These are phyloP conservation scores for Poecilia gillii DNA, from an alignment of 2,797 vertebrate species.

Conservation along the genomic window DNA sequence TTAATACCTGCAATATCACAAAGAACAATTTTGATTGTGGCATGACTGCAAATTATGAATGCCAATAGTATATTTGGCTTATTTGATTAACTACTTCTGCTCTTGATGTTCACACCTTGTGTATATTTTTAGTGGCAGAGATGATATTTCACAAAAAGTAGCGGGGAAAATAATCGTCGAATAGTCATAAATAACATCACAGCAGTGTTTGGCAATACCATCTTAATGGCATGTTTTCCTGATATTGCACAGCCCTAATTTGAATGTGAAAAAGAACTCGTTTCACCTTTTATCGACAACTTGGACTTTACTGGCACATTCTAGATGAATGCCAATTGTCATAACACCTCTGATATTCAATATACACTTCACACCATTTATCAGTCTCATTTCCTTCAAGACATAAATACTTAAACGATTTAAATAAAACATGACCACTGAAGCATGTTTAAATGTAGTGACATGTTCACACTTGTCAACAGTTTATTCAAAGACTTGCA, in stretches of 20 bases:
- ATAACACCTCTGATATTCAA: background rate
- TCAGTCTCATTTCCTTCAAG: background rate
- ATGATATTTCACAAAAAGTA: background rate
- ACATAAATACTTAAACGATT: background rate
- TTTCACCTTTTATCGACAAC: background rate
- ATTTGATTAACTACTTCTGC: background rate
- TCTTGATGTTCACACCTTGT: background rate
- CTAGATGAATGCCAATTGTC: background rate
- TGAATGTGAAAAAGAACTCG: background rate
- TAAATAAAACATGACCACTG: background rate
- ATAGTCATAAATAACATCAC: background rate
- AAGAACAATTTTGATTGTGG: background rate
- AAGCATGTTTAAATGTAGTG: background rate
- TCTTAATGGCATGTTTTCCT: background rate
- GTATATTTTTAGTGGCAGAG: background rate
- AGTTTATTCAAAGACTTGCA: background rate
- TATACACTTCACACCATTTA: background rate
- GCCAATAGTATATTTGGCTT: background rate
- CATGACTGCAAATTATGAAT: background rate
- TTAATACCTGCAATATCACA: background rate
- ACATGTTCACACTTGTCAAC: background rate
- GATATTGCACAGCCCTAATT: background rate
- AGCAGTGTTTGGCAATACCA: background rate
- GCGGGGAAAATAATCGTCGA: background rate
- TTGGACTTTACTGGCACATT: no score